A percentile compares a stretch with the other conserved stretches of the same genome.
Evolutionary conservation across 2,888 invertebrate species (phyloP).

Genomic region (Campaea margaritaria): DNA sequence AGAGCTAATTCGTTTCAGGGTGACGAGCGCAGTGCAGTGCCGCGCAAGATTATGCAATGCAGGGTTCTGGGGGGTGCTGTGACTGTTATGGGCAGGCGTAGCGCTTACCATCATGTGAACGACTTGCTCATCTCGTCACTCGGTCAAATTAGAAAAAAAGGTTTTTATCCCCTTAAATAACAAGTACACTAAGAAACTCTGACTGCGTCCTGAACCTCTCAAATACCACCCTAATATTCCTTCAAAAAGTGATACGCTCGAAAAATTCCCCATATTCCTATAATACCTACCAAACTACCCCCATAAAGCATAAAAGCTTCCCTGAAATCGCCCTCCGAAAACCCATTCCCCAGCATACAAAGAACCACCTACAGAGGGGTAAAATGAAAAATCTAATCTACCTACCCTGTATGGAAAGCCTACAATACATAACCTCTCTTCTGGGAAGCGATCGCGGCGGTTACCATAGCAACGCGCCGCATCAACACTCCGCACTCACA

Average conservation of each 20-base stretch:
- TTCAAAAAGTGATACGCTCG: too few species aligned
- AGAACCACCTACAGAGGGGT: constrained; percentile 11
- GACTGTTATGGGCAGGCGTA: too few species aligned
- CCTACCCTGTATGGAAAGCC: constrained; percentile 23
- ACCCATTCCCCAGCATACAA: constrained; percentile 28
- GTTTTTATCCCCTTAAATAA: too few species aligned
- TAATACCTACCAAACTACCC: not conserved
- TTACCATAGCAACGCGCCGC: constrained; percentile 79
- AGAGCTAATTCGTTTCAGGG: too few species aligned
- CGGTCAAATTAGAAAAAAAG: too few species aligned
- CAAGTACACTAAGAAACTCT: too few species aligned
- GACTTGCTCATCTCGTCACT: too few species aligned
- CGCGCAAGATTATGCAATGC: too few species aligned
- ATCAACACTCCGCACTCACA: constrained; percentile 72
- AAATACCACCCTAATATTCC: constrained; percentile 1
- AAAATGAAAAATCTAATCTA: constrained; percentile 22
- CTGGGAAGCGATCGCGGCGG: constrained; percentile 72
- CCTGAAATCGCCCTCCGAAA: constrained; percentile 25
- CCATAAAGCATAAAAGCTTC: constrained; percentile 25
- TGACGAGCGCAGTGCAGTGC: too few species aligned
- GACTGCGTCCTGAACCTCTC: too few species aligned
- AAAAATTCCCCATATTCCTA: constrained; percentile 9
- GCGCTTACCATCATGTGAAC: too few species aligned
- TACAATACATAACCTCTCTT: constrained; percentile 55
- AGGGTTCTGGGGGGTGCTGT: too few species aligned